These are phyloP conservation scores for Eurosta solidaginis DNA, from an alignment of 1,140 invertebrate genomes.

Conservation along the genomic window DNA sequence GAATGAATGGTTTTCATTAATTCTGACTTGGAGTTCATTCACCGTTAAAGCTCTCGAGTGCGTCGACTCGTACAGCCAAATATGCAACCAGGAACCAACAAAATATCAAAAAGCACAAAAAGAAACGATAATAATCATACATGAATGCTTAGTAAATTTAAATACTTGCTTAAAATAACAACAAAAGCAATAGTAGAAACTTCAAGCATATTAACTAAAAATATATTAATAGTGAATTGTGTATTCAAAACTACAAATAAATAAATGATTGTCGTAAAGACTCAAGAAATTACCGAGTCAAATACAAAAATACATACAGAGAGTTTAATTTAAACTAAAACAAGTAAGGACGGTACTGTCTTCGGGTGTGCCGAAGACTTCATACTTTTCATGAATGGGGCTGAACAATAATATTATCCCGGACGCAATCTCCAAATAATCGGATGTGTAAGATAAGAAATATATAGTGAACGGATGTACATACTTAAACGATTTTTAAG, in stretches of 20 bases:
- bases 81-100: slow-evolving; percentile 28
- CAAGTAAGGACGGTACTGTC: too few species aligned
- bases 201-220: not conserved
- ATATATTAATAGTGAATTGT: not conserved
- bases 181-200: not conserved
- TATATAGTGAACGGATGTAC: too few species aligned
- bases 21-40: not conserved
- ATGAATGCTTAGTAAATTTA: not conserved
- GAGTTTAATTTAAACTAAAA: too few species aligned
- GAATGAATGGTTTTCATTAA: not conserved
- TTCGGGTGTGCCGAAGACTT: too few species aligned
- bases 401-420: too few species aligned
- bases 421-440: too few species aligned
- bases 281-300: not conserved
- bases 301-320: not conserved
- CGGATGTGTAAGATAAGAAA: too few species aligned
- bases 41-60: not conserved
- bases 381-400: too few species aligned
- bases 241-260: not conserved
- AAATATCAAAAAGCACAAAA: slow-evolving; percentile 16
- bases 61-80: slow-evolving; percentile 10
- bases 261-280: not conserved
- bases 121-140: slow-evolving; percentile 12
- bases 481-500: too few species aligned
- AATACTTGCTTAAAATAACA: slow-evolving; percentile 1